Base-by-base conservation (phyloP, 2,797 vertebrate genomes). In the Poeciliopsis gracilis region DNA sequence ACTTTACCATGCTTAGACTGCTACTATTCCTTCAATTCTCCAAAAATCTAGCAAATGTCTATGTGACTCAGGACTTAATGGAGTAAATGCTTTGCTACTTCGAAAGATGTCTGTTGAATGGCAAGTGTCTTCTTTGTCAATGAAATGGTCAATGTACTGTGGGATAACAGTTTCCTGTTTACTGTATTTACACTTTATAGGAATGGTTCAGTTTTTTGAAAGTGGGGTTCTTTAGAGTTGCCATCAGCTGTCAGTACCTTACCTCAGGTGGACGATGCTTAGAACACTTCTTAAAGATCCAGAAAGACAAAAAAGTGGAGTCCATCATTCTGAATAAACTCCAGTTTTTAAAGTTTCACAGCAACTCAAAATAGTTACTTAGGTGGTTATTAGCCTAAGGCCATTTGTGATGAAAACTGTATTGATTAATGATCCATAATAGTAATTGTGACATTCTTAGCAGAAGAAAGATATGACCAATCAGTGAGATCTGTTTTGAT, bases 161-260 rank as follows among this genome's bases (percentile, higher is more conserved):
- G 80, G 76, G 83, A 53, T 77, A 82, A 41, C 73, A 75, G 81
- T 80, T 73, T 82, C 67, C 73, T 45, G 72, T 87, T 78, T 77
- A 77, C 75, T 81, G 73, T 71, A 71, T 75, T 51, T 36, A 57
- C 4, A 45, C n/a, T 80, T 66, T 30, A 49, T 7, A 51, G 16
- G 28, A 28, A 63, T 49, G 28, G 18, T 69, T 59, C 72, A 59
- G 5, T 12, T 23, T 30, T 47, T 80, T 79, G 79, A 87, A 61
- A 75, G 55, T 82, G n/a, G 4, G 41, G 75, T 77, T 75, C 38
- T 77, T 77, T 13, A 5, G 67, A 7, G 12, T 45, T 45, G 25
- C 25, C 13, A 45, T 70, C 67, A 70, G 41, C 25, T 43, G 25
- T 70, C 23, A 43, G 67, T 45, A 28, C 5, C 67, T 70, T 45